Conservation (phyloP, 1,140 invertebrate species). For the Argopecten irradians region DNA sequence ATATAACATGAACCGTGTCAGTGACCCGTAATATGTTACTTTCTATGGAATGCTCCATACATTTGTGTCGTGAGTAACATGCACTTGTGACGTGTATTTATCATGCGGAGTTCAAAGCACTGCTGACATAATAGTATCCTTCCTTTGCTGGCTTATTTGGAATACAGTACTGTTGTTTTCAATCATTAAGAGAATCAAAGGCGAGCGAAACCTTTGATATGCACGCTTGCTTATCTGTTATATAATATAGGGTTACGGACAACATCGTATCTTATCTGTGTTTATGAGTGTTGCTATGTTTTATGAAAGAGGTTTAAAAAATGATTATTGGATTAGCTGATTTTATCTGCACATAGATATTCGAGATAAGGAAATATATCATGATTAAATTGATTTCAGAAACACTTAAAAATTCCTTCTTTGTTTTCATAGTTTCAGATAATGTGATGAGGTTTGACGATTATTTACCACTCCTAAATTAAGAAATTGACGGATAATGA, state of each 20-base stretch:
- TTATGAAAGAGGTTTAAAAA: too few relatives aligned
- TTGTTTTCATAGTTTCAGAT: too few relatives aligned
- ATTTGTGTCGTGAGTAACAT: not conserved
- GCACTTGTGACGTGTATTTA: not conserved
- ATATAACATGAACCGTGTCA: not conserved
- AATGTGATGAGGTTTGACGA: too few relatives aligned
- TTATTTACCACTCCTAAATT: too few relatives aligned
- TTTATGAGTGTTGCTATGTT: too few relatives aligned
- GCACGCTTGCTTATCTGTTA: not conserved
- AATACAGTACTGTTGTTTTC: constrained; percentile 17
- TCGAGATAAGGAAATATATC: too few relatives aligned
- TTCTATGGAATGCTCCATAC: not conserved
- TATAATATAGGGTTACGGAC: not conserved
- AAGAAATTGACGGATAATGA: too few relatives aligned
- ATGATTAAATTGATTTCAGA: too few relatives aligned
- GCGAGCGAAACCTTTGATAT: not conserved
- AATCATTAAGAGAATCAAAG: not conserved
- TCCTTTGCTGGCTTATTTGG: not conserved
- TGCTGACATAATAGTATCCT: constrained; percentile 8
- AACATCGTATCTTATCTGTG: not conserved
- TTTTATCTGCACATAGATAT: too few relatives aligned
- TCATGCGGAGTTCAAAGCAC: not conserved
- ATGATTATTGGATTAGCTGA: too few relatives aligned
- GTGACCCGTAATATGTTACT: not conserved
- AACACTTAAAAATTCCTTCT: too few relatives aligned